Base-by-base conservation (phyloP, 92 coral and sea anemone genomes). In the Epizoanthus stellaris region DNA sequence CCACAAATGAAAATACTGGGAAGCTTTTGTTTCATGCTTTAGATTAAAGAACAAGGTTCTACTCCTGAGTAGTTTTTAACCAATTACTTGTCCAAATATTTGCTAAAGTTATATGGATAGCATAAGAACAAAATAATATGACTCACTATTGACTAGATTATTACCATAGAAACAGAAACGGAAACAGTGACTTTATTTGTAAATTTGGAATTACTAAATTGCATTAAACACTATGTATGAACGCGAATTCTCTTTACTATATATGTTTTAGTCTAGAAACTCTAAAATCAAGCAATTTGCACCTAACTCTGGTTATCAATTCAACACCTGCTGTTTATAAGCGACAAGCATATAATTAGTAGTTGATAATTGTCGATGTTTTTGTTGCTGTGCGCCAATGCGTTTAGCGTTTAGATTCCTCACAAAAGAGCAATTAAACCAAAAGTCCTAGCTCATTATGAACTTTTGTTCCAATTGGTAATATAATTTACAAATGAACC, bases 391-490 rank as follows among this genome's bases (percentile, higher is more conserved):
- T 61, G 19, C 23, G 43, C 45, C 54, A 79, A 64, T 38, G 67
- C 65, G 58, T 60, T 77, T 79, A 62, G 42, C 20, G n/a, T 2
- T 15, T 23, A 39, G 39, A 40, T 58, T 19, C 36, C 23, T 59
- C 61, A 79, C 61, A 79, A 64, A 61, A 42, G 57, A 75, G 39
- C 80, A 36, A 75, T 57, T 57, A 53, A 34, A 54, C 34, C 12
- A 75, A 75, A 43, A 42, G 61, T 52, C 61, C 36, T 5, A 64
- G 42, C 12, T 21, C 72, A 79, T 79, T 43, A 79, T 1, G 17
- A 19, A 12, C 20, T 54, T 62, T 79, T 79, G 70, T 61, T 62
- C 14, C 13, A 19, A 62, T 19, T 5, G 23, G 4, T 59, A 73
- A 49, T 52, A n/a, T 23, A 17, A 15, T 63, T 40, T 20, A 63